These are phyloP conservation scores for Lepidothrix coronata DNA, from an alignment of 2,113 vertebrate genomes.

Conservation along the genomic window DNA sequence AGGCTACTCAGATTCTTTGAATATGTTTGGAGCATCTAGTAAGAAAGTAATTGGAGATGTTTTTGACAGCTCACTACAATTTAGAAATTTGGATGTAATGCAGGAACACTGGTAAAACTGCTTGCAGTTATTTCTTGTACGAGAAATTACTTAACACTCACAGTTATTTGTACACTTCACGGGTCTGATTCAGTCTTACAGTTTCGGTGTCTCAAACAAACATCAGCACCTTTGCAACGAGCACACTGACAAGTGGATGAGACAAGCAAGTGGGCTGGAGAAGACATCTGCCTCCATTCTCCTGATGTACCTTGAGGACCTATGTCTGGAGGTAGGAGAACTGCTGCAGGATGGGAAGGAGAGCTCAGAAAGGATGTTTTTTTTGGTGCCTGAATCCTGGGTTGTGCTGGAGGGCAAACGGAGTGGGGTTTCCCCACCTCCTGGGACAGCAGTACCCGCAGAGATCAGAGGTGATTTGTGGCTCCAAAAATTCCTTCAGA, in stretches of 20 bases:
- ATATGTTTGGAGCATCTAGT: background rate
- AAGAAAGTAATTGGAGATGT: background rate
- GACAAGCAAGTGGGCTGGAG: constrained; percentile 9
- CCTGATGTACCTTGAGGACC: background rate
- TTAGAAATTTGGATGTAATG: background rate
- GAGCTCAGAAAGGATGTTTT: background rate
- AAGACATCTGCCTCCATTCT: background rate
- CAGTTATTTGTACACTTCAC: constrained; percentile 25
- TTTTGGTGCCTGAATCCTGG: background rate
- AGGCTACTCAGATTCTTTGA: background rate
- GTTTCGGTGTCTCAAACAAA: background rate
- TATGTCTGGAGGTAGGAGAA: background rate
- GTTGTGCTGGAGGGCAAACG: background rate
- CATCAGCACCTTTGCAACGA: constrained; percentile 14
- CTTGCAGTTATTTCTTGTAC: background rate
- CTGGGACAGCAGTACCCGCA: background rate
- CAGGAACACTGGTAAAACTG: background rate
- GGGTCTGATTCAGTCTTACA: constrained; percentile 29
- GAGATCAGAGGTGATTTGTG: background rate
- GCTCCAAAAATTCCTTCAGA: background rate
- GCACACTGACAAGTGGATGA: background rate
- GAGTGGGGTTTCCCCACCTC: background rate
- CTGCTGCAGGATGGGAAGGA: background rate
- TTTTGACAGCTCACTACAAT: background rate
- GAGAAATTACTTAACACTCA: constrained; percentile 4